These are phyloP conservation scores for Charaxes varanes DNA, from an alignment of 1,140 invertebrate species.

Conservation along the genomic window DNA sequence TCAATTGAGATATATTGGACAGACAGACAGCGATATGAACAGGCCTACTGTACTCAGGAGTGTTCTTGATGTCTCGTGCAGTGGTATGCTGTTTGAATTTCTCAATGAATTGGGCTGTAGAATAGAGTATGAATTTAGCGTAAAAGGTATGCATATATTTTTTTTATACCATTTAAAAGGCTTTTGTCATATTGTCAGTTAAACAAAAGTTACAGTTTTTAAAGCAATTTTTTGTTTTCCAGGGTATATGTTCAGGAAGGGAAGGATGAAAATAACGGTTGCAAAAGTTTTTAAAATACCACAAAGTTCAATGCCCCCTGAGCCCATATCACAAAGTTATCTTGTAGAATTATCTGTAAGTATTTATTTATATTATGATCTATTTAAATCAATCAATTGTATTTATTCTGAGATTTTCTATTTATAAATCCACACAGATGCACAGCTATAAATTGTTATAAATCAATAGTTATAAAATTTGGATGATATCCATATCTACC, in stretches of 20 bases:
- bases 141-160: conserved; percentile 77
- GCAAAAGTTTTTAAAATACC: conserved; percentile 94
- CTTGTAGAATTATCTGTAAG: conserved; percentile 92
- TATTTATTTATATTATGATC: conserved; percentile 20
- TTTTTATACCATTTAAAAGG: too few species aligned
- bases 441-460: too few species aligned
- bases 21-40: conserved; percentile 90
- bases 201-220: too few species aligned
- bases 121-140: conserved; percentile 94
- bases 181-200: too few species aligned
- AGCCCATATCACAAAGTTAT: conserved; percentile 93
- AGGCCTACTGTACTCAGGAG: conserved; percentile 92
- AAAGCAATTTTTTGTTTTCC: conserved; percentile 16
- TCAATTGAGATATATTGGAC: conserved; percentile 92
- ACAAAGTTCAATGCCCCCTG: conserved; percentile 78
- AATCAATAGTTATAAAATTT: too few species aligned
- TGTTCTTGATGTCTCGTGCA: conserved; percentile 94
- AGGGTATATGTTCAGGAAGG: conserved; percentile 96
- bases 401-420: too few species aligned
- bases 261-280: conserved; percentile 96
- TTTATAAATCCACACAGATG: too few species aligned
- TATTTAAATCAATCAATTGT: too few species aligned
- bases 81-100: conserved; percentile 92
- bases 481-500: too few species aligned
- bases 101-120: conserved; percentile 92